Base-by-base conservation (phyloP, 2,888 invertebrate species). In the Bugulina stolonifera region DNA sequence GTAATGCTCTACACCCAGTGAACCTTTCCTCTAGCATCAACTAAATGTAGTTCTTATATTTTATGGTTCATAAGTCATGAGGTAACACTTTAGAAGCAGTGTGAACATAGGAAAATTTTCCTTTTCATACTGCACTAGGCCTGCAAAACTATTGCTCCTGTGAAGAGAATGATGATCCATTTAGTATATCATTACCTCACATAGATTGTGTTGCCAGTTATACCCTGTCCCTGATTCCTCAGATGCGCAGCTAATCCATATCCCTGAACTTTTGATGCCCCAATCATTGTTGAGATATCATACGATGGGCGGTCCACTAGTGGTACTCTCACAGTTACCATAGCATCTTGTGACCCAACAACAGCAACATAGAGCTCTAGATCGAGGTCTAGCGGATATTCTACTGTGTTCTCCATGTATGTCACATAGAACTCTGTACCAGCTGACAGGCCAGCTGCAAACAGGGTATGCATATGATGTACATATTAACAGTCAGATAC, bases 361-460 rank as follows among this genome's bases (percentile, higher is more conserved):
- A 77, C 77, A 14, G 78, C 75, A 0, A 76, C 73, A 54, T 77
- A 77, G 1, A 78, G 72, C 64, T 77, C 78, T 10, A 76, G 73
- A 29, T 73, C 71, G 71, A 75, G 77, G 1, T 54, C 72, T 3
- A 69, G 29, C 5, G 73, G 73, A n/a, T 73, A 71, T 35, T 75
- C 72, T 22, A 73, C 54, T 5, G 64, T 64, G 64, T 78, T 78
- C 72, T 78, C 76, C 77, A 77, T 78, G 29, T 75, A 78, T 72
- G 76, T 76, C 0, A 78, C 69, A 18, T 77, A 73, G 69, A 77
- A 78, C 69, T 77, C 76, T 0, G 72, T 70, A 2, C 78, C 78
- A 32, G 64, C 25, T 14, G 25, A 14, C 2, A 2, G 5, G 5
- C 64, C 64, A 64, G 2, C 64, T 64, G n/a, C 27, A 64, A 32